phyloP scores from a whole-genome alignment of 2,113 vertebrate species.

The Sprattus sprattus region DNA sequence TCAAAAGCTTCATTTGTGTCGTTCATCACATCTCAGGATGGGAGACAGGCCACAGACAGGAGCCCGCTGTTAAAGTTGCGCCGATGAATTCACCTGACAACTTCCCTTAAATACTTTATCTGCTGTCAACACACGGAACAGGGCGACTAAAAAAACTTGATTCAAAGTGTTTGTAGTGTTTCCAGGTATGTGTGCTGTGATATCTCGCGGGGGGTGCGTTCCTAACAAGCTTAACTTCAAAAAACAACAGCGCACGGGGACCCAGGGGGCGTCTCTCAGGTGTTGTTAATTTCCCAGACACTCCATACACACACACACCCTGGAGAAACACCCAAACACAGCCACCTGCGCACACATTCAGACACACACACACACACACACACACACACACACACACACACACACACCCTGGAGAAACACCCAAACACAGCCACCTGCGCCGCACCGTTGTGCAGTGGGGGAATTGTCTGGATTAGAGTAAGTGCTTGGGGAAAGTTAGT shows the following conservation, averaged over 20 bases:
- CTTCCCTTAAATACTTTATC: background rate
- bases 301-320: background rate
- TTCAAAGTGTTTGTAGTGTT: background rate
- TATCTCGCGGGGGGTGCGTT: background rate
- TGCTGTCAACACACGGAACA: background rate
- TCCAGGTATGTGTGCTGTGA: background rate
- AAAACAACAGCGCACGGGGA: background rate
- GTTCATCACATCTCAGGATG: background rate
- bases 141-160: background rate
- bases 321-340: background rate
- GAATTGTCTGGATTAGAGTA: background rate
- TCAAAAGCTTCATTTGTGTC: background rate
- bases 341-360: too few relatives aligned
- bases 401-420: background rate
- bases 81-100: conserved; percentile 2
- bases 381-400: background rate
- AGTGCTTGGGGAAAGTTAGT: background rate
- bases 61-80: background rate
- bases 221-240: background rate
- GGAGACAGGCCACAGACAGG: background rate
- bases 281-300: background rate
- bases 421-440: background rate
- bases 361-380: background rate
- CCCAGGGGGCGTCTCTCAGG: background rate
- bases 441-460: background rate